Conservation (phyloP, 2,797 vertebrate species). For the Sebastolobus altivelis region DNA sequence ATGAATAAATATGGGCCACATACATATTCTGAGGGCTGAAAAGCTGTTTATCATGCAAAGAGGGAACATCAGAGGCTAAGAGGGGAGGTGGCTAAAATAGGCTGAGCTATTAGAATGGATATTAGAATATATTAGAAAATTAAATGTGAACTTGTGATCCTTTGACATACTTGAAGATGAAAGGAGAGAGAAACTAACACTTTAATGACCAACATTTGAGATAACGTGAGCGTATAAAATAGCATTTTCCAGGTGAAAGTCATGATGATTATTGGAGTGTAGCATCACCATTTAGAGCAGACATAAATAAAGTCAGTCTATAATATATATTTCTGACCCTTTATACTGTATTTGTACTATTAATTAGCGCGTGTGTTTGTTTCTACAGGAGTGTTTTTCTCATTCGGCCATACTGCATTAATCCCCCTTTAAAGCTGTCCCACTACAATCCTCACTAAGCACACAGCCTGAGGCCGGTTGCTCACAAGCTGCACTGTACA, state of each 20-base stretch:
- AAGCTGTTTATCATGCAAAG: slow-evolving; percentile 86
- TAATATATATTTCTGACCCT: background rate
- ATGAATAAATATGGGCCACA: slow-evolving; percentile 84
- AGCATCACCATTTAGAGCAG: background rate
- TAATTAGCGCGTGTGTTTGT: slow-evolving; percentile 69
- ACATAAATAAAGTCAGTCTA: slow-evolving; percentile 7
- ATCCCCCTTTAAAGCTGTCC: slow-evolving; percentile 76
- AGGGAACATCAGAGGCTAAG: slow-evolving; percentile 82
- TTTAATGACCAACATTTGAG: slow-evolving; percentile 50
- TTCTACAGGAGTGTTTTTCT: slow-evolving; percentile 71
- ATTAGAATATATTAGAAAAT: slow-evolving; percentile 76
- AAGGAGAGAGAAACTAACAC: slow-evolving; percentile 59
- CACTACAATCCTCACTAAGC: slow-evolving; percentile 76
- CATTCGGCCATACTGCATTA: slow-evolving; percentile 58
- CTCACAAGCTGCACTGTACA: slow-evolving; percentile 37
- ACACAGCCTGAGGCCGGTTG: slow-evolving; percentile 50
- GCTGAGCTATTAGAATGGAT: slow-evolving; percentile 76
- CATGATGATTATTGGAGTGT: slow-evolving; percentile 32
- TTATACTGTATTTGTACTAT: slow-evolving; percentile 6
- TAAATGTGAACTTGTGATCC: slow-evolving; percentile 77
- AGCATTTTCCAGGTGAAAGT: slow-evolving; percentile 60
- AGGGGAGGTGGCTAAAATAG: slow-evolving; percentile 79
- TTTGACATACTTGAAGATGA: slow-evolving; percentile 74
- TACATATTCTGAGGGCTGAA: slow-evolving; percentile 80
- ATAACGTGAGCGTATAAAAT: slow-evolving; percentile 44